Conservation (phyloP, 1,140 invertebrate genomes). For the Pomacea maculata region DNA sequence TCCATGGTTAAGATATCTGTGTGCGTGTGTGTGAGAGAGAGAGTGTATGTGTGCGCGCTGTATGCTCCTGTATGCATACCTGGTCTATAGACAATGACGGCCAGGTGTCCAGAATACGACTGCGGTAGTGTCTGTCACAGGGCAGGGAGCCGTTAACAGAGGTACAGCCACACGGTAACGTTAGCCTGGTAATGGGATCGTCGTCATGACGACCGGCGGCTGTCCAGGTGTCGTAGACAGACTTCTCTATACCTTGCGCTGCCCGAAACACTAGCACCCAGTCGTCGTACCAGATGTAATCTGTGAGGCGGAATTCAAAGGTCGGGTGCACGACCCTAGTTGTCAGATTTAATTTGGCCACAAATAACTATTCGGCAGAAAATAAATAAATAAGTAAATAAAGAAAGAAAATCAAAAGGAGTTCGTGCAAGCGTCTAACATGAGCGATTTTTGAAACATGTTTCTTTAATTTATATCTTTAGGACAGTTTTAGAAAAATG, state of each 20-base stretch:
- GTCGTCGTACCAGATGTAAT: conserved; percentile 18
- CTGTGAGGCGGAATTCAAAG: neutral
- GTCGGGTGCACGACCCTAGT: no score
- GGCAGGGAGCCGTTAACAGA: conserved; percentile 20
- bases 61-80: neutral
- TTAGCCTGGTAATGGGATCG: neutral
- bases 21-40: no score
- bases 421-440: no score
- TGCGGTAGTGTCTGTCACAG: conserved; percentile 22
- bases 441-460: no score
- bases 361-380: no score
- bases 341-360: no score
- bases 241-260: neutral
- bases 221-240: conserved; percentile 21
- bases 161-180: conserved; percentile 14
- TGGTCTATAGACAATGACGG: conserved; percentile 6
- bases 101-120: conserved; percentile 17
- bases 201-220: conserved; percentile 19
- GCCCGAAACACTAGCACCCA: conserved; percentile 20
- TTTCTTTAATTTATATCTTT: no score
- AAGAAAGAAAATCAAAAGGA: no score
- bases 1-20: no score
- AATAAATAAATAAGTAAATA: no score
- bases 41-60: no score
- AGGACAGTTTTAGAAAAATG: no score